These are phyloP conservation scores for Artibeus jamaicensis DNA, from an alignment of 2,797 vertebrate genomes.

Conservation along the genomic window DNA sequence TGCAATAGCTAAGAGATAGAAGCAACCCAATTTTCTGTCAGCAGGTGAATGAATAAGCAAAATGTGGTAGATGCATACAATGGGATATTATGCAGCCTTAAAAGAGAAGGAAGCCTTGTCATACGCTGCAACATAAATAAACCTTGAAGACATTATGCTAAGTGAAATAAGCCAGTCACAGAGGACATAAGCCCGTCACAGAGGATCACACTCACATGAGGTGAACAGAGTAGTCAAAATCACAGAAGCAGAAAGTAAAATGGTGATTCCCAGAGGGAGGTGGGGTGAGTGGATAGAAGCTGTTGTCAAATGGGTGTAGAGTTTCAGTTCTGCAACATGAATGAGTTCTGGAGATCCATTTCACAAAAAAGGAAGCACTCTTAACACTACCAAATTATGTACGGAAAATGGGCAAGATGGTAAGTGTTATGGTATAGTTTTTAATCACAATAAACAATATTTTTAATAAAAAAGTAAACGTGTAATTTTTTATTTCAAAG, in stretches of 20 bases:
- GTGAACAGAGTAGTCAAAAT: background rate
- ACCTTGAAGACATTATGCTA: background rate
- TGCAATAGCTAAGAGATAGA: too few species aligned
- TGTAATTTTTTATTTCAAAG: background rate
- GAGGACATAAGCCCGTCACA: background rate
- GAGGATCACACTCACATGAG: background rate
- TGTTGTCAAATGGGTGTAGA: background rate
- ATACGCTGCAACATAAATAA: background rate
- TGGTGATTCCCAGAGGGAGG: too few species aligned
- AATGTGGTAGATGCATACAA: too few species aligned
- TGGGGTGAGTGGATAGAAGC: background rate
- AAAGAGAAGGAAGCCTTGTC: too few species aligned
- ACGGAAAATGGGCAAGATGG: background rate
- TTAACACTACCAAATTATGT: too few species aligned
- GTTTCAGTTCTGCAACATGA: too few species aligned
- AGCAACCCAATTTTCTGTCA: too few species aligned
- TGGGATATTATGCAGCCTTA: too few species aligned
- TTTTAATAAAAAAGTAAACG: background rate
- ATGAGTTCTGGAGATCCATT: too few species aligned
- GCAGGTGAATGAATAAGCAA: too few species aligned
- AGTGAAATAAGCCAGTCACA: background rate
- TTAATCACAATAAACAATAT: background rate
- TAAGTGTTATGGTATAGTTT: background rate
- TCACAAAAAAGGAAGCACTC: too few species aligned
- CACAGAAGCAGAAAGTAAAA: background rate